These are phyloP conservation scores for Stigmatopora argus DNA, from an alignment of 2,113 vertebrate species.

Conservation along the genomic window DNA sequence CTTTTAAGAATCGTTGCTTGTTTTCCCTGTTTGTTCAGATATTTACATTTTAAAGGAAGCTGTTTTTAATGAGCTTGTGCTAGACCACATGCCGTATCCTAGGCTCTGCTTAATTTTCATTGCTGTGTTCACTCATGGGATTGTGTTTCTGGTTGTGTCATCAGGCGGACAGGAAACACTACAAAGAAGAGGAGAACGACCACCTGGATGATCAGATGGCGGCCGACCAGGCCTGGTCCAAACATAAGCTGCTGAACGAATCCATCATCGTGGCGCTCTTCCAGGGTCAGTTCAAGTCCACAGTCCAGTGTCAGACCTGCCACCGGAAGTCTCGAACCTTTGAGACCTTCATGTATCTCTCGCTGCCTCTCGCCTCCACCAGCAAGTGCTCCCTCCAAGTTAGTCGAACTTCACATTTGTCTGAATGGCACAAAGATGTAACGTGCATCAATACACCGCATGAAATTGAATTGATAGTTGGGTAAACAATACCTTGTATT, in stretches of 20 bases:
- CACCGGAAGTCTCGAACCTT: slow-evolving; percentile 91
- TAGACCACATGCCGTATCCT: not conserved
- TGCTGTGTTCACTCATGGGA: not conserved
- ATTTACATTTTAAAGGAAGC: not conserved
- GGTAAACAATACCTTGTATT: not conserved
- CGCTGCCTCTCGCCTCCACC: slow-evolving; percentile 83
- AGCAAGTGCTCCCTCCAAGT: slow-evolving; percentile 96
- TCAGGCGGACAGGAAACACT: slow-evolving; percentile 89
- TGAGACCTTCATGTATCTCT: slow-evolving; percentile 97
- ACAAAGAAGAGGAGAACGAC: slow-evolving; percentile 91
- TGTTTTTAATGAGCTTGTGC: not conserved
- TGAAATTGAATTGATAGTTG: not conserved
- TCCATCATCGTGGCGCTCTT: slow-evolving; percentile 94
- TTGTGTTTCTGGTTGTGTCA: slow-evolving; percentile 4
- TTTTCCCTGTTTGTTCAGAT: too few relatives aligned
- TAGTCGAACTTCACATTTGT: slow-evolving; percentile 7
- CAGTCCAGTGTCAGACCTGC: slow-evolving; percentile 92
- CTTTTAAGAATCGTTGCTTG: not conserved
- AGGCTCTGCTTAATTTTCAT: not conserved
- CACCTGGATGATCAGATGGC: slow-evolving; percentile 83
- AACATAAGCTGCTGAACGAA: slow-evolving; percentile 92
- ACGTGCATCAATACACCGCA: not conserved
- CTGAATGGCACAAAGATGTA: too few relatives aligned
- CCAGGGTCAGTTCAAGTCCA: slow-evolving; percentile 98
- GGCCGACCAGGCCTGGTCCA: slow-evolving; percentile 89